Evolutionary conservation across 2,888 invertebrate species (phyloP).

Genomic region (Petrolisthes manimaculis): DNA sequence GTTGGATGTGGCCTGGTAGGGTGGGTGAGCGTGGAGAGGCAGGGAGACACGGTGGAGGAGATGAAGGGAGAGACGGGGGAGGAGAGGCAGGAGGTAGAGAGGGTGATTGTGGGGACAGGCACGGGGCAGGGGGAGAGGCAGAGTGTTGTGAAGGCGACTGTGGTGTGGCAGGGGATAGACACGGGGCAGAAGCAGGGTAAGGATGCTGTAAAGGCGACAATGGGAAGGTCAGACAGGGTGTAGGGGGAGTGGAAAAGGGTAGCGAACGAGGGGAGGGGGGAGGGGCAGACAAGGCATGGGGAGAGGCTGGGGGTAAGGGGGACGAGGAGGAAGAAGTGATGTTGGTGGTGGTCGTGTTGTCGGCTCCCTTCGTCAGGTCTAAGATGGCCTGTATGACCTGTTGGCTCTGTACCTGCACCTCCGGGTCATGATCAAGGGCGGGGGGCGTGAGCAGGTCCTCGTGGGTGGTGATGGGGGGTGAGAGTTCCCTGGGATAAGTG

Average conservation of each 20-base stretch:
- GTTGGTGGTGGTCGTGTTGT: too few species aligned
- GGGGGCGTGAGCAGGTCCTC: constrained; percentile 27
- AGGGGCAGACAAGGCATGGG: neutral
- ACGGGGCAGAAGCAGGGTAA: too few species aligned
- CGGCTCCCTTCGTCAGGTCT: constrained; percentile 37
- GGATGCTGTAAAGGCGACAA: too few species aligned
- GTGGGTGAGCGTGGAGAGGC: constrained; percentile 5
- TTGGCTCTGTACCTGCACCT: constrained; percentile 37
- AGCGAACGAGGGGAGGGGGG: neutral
- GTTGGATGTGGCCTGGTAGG: neutral
- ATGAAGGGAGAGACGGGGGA: neutral
- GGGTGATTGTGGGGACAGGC: neutral
- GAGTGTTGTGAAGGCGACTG: neutral
- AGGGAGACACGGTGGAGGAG: neutral
- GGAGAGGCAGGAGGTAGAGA: neutral
- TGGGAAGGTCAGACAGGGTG: too few species aligned
- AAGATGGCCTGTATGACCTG: constrained; percentile 42
- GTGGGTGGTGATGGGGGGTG: neutral
- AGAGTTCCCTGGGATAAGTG: constrained; percentile 29
- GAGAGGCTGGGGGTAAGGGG: too few species aligned
- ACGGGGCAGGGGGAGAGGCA: neutral
- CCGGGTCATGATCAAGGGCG: constrained; percentile 29
- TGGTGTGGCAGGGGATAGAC: neutral
- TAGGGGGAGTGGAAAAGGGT: neutral
- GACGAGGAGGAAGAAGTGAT: too few species aligned